Evolutionary conservation across 2,113 vertebrate genomes (phyloP).

Genomic region (Mustelus asterias): DNA sequence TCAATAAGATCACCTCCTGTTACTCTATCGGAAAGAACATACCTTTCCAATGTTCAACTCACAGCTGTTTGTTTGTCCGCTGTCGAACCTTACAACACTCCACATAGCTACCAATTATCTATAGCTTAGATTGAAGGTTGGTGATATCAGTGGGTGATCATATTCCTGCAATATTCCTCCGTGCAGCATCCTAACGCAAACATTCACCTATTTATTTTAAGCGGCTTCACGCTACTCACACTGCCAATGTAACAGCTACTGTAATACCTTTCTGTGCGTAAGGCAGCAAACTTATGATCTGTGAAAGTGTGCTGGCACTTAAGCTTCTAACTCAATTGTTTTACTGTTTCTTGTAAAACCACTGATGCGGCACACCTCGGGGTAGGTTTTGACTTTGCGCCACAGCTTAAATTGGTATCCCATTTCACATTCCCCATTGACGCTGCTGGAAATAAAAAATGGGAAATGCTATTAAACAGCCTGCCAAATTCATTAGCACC

Average conservation of each 20-base stretch:
- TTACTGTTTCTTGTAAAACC: background rate
- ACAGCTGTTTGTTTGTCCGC: background rate
- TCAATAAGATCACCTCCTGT: too few species aligned
- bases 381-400: background rate
- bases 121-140: background rate
- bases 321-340: background rate
- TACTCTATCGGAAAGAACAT: background rate
- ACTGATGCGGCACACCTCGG: background rate
- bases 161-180: background rate
- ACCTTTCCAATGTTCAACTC: background rate
- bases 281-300: background rate
- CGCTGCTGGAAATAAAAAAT: background rate
- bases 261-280: background rate
- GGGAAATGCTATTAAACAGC: background rate
- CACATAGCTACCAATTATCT: background rate
- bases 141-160: background rate
- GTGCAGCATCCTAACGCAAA: background rate
- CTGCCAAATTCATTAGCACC: background rate
- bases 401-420: background rate
- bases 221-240: background rate
- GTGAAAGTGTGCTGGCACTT: background rate
- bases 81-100: background rate
- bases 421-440: background rate
- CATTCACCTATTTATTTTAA: background rate
- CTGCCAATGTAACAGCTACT: background rate